phyloP scores from a whole-genome alignment of 2,888 invertebrate genomes.

The Mythimna vitellina region DNA sequence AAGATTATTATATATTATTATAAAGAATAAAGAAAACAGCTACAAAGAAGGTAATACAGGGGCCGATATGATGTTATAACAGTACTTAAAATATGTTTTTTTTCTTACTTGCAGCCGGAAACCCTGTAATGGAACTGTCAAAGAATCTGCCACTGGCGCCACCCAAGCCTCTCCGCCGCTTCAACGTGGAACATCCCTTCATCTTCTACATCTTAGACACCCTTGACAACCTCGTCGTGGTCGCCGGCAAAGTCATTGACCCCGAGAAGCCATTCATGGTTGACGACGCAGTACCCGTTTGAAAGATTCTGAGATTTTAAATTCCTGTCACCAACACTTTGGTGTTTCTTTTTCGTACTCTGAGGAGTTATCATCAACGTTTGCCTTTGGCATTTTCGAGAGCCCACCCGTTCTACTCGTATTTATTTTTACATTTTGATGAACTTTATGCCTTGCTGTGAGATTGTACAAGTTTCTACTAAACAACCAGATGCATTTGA shows the following conservation, averaged over 20 bases:
- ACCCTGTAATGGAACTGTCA: slow-evolving; percentile 72
- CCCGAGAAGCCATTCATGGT: slow-evolving; percentile 76
- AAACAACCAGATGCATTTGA: slow-evolving; percentile 89
- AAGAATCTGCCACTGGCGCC: slow-evolving; percentile 80
- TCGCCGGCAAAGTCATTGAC: slow-evolving; percentile 90
- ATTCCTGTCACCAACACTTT: slow-evolving; percentile 23
- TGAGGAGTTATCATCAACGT: slow-evolving; percentile 28
- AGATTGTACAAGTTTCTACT: slow-evolving; percentile 61
- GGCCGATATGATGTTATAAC: not conserved
- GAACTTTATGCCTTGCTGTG: slow-evolving; percentile 71
- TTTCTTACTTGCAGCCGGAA: slow-evolving; percentile 70
- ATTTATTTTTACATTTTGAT: slow-evolving; percentile 58
- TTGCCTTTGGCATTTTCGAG: slow-evolving; percentile 45
- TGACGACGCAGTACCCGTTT: slow-evolving; percentile 53
- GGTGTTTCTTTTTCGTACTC: slow-evolving; percentile 56
- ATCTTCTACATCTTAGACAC: slow-evolving; percentile 92
- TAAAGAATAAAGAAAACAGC: too few relatives aligned
- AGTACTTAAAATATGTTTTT: slow-evolving; percentile 1
- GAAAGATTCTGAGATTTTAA: slow-evolving; percentile 22
- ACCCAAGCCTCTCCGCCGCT: slow-evolving; percentile 73
- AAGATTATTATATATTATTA: too few relatives aligned
- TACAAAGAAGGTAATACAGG: too few relatives aligned
- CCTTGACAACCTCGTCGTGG: slow-evolving; percentile 90
- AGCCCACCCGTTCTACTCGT: slow-evolving; percentile 62
- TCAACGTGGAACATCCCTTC: slow-evolving; percentile 91